phyloP scores from a whole-genome alignment of 2,113 vertebrate species.

The Acinonyx jubatus region DNA sequence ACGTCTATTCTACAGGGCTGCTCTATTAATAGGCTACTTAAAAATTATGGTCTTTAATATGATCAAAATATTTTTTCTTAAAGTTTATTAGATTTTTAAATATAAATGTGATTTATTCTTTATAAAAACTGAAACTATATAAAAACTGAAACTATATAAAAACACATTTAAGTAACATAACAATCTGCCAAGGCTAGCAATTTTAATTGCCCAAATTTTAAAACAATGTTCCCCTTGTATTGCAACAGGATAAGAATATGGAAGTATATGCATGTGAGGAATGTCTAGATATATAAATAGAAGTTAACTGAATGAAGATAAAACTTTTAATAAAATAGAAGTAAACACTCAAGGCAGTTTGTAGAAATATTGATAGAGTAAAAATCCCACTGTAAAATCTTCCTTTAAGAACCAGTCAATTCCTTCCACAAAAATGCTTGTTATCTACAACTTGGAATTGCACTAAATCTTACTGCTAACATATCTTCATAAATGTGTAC shows the following conservation, averaged over 20 bases:
- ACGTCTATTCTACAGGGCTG: neutral
- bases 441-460: neutral
- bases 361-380: neutral
- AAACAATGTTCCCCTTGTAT: neutral
- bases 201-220: neutral
- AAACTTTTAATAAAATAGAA: neutral
- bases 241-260: neutral
- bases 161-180: neutral
- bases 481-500: neutral
- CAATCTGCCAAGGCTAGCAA: neutral
- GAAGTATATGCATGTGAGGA: neutral
- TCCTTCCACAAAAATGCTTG: neutral
- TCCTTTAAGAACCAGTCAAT: neutral
- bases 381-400: neutral
- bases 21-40: neutral
- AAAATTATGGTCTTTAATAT: neutral
- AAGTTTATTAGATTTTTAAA: neutral
- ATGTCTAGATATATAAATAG: neutral
- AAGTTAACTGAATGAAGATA: neutral
- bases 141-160: neutral
- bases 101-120: neutral
- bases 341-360: neutral
- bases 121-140: neutral
- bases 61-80: neutral
- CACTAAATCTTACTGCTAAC: neutral